These are phyloP conservation scores for Delichon dasypus DNA, from an alignment of 2,797 vertebrate species.

Conservation along the genomic window DNA sequence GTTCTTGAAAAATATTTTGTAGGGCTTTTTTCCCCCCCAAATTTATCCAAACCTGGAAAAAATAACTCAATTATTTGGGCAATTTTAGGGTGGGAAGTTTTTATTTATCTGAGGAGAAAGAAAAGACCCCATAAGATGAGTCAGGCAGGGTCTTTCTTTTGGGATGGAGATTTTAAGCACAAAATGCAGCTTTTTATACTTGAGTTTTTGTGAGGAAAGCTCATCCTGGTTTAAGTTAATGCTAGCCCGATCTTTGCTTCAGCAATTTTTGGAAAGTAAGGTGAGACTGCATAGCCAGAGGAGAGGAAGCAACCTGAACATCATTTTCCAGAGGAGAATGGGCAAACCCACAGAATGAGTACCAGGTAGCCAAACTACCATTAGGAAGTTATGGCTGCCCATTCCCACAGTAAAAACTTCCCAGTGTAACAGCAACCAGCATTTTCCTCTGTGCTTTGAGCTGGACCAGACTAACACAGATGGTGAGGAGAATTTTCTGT, in stretches of 20 bases:
- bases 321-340: neutral
- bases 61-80: neutral
- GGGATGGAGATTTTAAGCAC: neutral
- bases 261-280: neutral
- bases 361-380: neutral
- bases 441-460: neutral
- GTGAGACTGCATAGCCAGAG: neutral
- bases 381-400: neutral
- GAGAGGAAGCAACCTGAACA: neutral
- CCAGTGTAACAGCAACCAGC: neutral
- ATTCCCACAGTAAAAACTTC: neutral
- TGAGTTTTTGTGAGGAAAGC: neutral
- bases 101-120: neutral
- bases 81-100: neutral
- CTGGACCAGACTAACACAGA: neutral
- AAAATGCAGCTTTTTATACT: neutral
- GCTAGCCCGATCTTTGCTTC: neutral
- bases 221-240: neutral
- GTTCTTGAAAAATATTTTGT: neutral
- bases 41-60: neutral
- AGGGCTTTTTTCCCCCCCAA: fast-evolving
- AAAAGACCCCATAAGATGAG: neutral
- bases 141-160: neutral
- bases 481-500: neutral
- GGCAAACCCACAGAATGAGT: neutral